Conservation (phyloP, 2,113 vertebrate genomes). For the Osmerus mordax region DNA sequence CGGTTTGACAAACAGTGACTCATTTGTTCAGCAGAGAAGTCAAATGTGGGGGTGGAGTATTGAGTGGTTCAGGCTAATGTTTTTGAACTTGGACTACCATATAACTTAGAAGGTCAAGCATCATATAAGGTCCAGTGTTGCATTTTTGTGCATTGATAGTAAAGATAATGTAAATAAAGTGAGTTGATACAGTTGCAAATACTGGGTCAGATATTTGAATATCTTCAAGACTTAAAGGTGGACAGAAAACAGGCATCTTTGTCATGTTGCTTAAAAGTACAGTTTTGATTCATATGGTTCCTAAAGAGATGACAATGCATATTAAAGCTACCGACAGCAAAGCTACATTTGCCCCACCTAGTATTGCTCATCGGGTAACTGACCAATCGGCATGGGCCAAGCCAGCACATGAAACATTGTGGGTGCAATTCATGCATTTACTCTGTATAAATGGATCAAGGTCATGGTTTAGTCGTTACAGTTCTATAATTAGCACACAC, state of each 20-base stretch:
- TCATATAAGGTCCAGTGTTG: background rate
- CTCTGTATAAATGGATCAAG: constrained; percentile 12
- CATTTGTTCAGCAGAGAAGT: constrained; percentile 4
- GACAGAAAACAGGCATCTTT: background rate
- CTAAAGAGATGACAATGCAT: no score
- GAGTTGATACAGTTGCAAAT: background rate
- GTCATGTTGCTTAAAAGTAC: background rate
- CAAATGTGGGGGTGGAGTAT: constrained; percentile 5
- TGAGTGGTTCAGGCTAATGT: background rate
- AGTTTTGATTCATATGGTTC: no score
- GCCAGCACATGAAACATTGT: background rate
- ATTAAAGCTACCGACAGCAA: no score
- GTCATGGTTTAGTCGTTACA: constrained; percentile 5
- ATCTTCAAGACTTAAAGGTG: background rate
- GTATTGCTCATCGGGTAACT: background rate
- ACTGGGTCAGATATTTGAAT: background rate
- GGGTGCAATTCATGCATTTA: background rate
- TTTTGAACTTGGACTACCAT: background rate
- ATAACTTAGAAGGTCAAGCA: background rate
- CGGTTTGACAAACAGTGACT: constrained; percentile 44
- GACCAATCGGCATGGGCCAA: background rate
- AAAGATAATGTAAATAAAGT: background rate
- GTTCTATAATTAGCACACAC: constrained; percentile 25
- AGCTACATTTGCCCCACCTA: background rate
- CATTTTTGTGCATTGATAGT: background rate